Evolutionary conservation across 1,140 invertebrate species (phyloP).

Genomic region (Psix sp.): DNA sequence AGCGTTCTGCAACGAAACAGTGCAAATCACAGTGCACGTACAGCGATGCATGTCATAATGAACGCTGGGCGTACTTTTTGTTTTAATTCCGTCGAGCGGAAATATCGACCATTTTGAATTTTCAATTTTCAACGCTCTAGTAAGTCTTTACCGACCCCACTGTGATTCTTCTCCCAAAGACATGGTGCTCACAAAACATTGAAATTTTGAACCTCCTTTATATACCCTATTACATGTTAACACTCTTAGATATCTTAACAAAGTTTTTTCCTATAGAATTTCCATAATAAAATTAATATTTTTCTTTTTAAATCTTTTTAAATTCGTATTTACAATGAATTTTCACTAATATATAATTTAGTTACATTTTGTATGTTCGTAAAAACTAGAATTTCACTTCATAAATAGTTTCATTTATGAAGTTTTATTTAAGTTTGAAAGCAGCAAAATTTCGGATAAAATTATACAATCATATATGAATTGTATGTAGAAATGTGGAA

Average conservation of each 20-base stretch:
- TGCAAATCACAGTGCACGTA: slow-evolving; percentile 75
- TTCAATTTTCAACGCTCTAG: slow-evolving; percentile 79
- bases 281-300: no score
- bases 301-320: no score
- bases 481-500: no score
- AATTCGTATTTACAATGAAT: no score
- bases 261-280: background rate
- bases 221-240: no score
- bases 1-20: slow-evolving; percentile 73
- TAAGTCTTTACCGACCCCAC: slow-evolving; percentile 68
- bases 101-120: slow-evolving; percentile 79
- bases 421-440: no score
- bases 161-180: slow-evolving; percentile 52
- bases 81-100: slow-evolving; percentile 77
- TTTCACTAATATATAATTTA: no score
- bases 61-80: slow-evolving; percentile 76
- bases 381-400: no score
- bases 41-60: slow-evolving; percentile 77
- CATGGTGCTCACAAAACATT: slow-evolving; percentile 44
- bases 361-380: no score
- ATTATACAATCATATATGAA: no score
- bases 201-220: slow-evolving; percentile 2
- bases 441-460: no score
- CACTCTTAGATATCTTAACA: background rate
- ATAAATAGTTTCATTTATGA: no score